A percentile compares a stretch with the other conserved stretches of the same genome.
These are phyloP conservation scores for Cephus runcator DNA, from an alignment of 2,888 invertebrate species.

Conservation along the genomic window DNA sequence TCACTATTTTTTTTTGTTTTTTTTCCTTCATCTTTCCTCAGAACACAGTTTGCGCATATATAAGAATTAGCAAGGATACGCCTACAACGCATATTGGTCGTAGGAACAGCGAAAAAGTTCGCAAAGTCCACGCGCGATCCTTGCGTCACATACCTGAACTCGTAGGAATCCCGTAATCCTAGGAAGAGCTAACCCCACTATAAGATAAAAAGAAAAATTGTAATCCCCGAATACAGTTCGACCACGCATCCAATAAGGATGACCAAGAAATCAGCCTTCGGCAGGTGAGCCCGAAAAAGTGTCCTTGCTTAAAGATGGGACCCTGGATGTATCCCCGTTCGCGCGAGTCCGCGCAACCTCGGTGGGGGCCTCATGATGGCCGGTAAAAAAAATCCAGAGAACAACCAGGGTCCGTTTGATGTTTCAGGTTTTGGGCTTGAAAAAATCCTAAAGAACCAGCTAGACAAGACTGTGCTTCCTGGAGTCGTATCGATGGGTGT, in stretches of 20 bases:
- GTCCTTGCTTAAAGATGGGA: neutral
- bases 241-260: neutral
- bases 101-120: too few species aligned
- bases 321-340: neutral
- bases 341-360: neutral
- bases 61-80: neutral
- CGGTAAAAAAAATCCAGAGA: neutral
- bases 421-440: neutral
- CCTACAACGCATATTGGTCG: neutral
- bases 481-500: constrained; percentile 60
- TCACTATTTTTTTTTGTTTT: neutral
- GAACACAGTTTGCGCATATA: neutral
- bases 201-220: neutral
- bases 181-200: neutral
- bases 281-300: neutral
- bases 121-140: too few species aligned
- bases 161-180: neutral
- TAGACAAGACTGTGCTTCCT: constrained; percentile 61
- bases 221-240: neutral
- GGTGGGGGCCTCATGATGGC: neutral
- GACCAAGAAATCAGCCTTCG: neutral
- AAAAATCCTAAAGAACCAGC: neutral
- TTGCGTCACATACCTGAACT: neutral
- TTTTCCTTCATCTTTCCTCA: neutral
- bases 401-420: neutral